A percentile compares a stretch with the other conserved stretches of the same genome.
Conservation (phyloP, 64 coral and sea anemone species). For the Actinia equina region DNA sequence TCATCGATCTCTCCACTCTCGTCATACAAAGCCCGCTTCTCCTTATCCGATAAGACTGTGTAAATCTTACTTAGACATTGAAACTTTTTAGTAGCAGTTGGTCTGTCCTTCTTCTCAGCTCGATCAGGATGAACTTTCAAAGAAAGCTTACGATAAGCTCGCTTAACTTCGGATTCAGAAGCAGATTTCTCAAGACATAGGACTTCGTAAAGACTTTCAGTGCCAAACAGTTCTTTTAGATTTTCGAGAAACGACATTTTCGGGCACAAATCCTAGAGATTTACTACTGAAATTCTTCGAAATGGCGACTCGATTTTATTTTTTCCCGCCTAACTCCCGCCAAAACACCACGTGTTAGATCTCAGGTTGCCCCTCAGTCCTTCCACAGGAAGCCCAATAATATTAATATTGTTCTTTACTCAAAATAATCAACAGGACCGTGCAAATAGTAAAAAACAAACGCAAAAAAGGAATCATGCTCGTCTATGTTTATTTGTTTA, state of each 20-base stretch:
- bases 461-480: too few relatives aligned
- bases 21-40: conserved; percentile 81
- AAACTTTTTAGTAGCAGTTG: conserved; percentile 73
- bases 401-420: not conserved
- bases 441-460: too few relatives aligned
- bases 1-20: conserved; percentile 94
- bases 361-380: not conserved
- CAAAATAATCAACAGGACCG: too few relatives aligned
- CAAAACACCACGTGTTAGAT: not conserved
- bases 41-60: conserved; percentile 71
- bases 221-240: conserved; percentile 74
- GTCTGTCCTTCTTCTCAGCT: conserved; percentile 46
- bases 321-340: not conserved
- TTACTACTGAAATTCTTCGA: not conserved
- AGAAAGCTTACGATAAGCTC: conserved; percentile 83
- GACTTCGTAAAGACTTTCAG: conserved; percentile 78
- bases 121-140: conserved; percentile 90
- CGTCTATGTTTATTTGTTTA: too few relatives aligned
- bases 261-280: not conserved
- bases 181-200: conserved; percentile 62
- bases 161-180: conserved; percentile 86
- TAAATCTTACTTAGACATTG: conserved; percentile 80
- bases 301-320: not conserved
- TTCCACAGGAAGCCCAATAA: not conserved
- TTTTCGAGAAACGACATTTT: conserved; percentile 85